Conservation (phyloP, 2,888 invertebrate species). For the Agrotis ipsilon region DNA sequence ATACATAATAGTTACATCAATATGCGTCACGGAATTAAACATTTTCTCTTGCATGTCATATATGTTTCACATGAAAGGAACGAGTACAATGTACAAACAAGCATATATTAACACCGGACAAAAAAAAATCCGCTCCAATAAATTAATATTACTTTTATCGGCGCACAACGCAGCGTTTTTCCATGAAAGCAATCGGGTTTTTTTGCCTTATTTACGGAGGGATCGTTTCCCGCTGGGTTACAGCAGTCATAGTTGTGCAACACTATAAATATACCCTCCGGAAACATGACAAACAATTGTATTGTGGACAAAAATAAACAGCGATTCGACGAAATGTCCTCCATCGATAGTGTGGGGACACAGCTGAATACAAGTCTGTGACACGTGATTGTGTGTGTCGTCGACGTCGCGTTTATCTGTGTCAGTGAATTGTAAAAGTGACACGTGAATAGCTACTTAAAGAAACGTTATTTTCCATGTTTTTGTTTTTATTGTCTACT, state of each 20-base stretch:
- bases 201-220: conserved; percentile 79
- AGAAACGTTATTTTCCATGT: background rate
- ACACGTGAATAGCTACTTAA: conserved; percentile 14
- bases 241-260: conserved; percentile 74
- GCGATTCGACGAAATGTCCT: conserved; percentile 64
- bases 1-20: too few relatives aligned
- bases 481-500: background rate
- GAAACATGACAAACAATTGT: conserved; percentile 84
- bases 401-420: conserved; percentile 16
- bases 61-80: conserved; percentile 11
- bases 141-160: conserved; percentile 49
- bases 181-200: conserved; percentile 56
- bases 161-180: conserved; percentile 29
- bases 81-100: background rate
- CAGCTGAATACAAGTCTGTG: conserved; percentile 22
- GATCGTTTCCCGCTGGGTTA: conserved; percentile 78
- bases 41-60: background rate
- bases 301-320: conserved; percentile 77
- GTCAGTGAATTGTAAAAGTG: conserved; percentile 12
- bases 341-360: conserved; percentile 44
- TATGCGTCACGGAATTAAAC: background rate
- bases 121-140: conserved; percentile 37
- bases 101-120: conserved; percentile 14
- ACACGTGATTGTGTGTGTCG: conserved; percentile 17
- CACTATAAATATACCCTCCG: conserved; percentile 80